These are phyloP conservation scores for Patella depressa DNA, from an alignment of 2,888 invertebrate genomes.

Conservation along the genomic window DNA sequence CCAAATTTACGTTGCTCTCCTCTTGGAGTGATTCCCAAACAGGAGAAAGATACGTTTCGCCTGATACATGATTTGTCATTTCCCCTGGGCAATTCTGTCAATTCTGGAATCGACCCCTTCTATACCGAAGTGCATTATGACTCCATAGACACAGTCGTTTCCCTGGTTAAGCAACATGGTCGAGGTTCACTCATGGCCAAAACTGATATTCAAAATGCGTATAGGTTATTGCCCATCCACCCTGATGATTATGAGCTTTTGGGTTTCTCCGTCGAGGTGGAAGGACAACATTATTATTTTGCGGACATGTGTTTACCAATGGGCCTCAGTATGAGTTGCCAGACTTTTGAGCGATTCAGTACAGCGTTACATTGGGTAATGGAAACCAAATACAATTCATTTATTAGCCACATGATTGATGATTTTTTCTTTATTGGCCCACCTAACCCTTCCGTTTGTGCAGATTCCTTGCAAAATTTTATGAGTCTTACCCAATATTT, in stretches of 20 bases:
- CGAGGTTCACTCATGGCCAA: too few species aligned
- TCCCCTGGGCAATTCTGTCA: background rate
- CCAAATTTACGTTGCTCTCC: slow-evolving; percentile 2
- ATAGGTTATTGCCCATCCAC: too few species aligned
- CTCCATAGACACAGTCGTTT: too few species aligned
- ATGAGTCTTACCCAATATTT: too few species aligned
- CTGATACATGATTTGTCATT: background rate
- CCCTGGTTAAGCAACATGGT: too few species aligned
- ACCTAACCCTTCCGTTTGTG: too few species aligned
- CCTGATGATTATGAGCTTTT: background rate
- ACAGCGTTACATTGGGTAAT: slow-evolving; percentile 14
- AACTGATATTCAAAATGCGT: too few species aligned
- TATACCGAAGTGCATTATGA: too few species aligned
- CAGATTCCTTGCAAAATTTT: too few species aligned
- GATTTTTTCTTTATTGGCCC: too few species aligned
- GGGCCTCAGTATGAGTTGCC: background rate
- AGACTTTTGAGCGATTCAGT: slow-evolving; percentile 6
- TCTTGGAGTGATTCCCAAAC: background rate
- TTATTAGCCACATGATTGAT: too few species aligned
- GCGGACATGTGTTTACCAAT: slow-evolving; percentile 2
- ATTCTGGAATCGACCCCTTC: too few species aligned
- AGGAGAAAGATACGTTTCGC: background rate
- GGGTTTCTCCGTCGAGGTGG: background rate
- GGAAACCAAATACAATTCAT: background rate
- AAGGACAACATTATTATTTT: background rate